Conservation (phyloP, 2,888 invertebrate genomes). For the Octodonta nipae region DNA sequence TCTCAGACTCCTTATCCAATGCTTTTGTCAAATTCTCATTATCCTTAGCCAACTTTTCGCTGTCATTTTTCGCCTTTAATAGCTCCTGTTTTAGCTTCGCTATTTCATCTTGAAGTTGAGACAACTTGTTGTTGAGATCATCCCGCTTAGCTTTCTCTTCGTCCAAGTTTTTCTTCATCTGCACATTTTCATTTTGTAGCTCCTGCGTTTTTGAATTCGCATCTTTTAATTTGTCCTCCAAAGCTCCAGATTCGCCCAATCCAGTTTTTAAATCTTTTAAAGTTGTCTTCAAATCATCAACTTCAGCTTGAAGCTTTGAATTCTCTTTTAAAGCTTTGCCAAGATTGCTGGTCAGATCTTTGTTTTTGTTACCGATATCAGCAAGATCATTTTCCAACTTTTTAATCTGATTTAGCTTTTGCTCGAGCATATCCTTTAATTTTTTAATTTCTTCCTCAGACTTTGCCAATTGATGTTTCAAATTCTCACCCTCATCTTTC, state of each 20-base stretch:
- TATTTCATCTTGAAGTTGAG: slow-evolving; percentile 13
- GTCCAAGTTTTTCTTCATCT: slow-evolving; percentile 12
- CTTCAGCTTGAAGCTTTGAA: slow-evolving; percentile 13
- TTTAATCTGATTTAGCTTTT: slow-evolving; percentile 10
- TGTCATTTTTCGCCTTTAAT: slow-evolving; percentile 12
- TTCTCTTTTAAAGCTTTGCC: slow-evolving; percentile 1
- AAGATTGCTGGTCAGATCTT: slow-evolving; percentile 5
- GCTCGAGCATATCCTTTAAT: slow-evolving; percentile 10
- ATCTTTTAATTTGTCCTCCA: slow-evolving; percentile 14
- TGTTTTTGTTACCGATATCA: slow-evolving; percentile 10
- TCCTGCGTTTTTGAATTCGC: slow-evolving; percentile 10
- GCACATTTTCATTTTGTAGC: slow-evolving; percentile 15
- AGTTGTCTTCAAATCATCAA: slow-evolving; percentile 15
- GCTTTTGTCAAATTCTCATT: slow-evolving; percentile 3
- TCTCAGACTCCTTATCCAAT: slow-evolving; percentile 4
- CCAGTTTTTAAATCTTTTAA: no score
- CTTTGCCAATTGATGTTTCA: slow-evolving; percentile 13
- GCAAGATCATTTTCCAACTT: slow-evolving; percentile 12
- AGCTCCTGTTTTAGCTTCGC: slow-evolving; percentile 14
- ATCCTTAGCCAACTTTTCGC: slow-evolving; percentile 12
- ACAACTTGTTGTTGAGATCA: slow-evolving; percentile 12
- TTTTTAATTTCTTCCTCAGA: slow-evolving; percentile 15
- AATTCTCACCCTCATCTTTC: slow-evolving; percentile 16
- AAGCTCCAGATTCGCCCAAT: slow-evolving; percentile 18
- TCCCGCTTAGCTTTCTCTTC: slow-evolving; percentile 12